Evolutionary conservation across 2,113 vertebrate genomes (phyloP).

Genomic region (Willisornis vidua): DNA sequence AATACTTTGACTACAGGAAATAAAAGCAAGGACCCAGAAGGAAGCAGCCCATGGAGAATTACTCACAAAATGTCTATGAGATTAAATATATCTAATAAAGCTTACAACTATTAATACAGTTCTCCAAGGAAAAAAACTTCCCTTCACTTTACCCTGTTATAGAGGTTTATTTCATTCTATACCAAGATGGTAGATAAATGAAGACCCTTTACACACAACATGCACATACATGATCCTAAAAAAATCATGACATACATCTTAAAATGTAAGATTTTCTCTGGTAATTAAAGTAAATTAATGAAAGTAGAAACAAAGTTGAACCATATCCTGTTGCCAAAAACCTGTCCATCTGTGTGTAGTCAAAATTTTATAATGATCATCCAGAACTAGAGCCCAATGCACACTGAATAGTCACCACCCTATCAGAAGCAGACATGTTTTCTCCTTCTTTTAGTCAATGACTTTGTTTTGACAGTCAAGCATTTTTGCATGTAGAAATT

Average conservation of each 20-base stretch:
- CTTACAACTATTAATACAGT: background rate
- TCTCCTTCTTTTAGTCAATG: background rate
- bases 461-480: background rate
- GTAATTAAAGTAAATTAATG: background rate
- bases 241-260: background rate
- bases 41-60: constrained; percentile 66
- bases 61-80: constrained; percentile 62
- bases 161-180: background rate
- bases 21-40: constrained; percentile 82
- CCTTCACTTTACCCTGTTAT: background rate
- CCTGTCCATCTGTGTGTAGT: background rate
- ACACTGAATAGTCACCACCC: background rate
- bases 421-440: background rate
- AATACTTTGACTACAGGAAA: constrained; percentile 84
- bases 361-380: background rate
- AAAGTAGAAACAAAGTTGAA: background rate
- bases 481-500: background rate
- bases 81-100: constrained; percentile 58
- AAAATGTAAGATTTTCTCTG: background rate
- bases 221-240: fast-evolving
- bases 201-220: background rate
- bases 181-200: background rate
- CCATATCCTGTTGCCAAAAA: background rate
- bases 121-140: background rate
- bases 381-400: background rate